Evolutionary conservation across 2,113 vertebrate genomes (phyloP), one percentile per base, ranked within the genome.

Genomic region (Beaufortia kweichowensis): DNA sequence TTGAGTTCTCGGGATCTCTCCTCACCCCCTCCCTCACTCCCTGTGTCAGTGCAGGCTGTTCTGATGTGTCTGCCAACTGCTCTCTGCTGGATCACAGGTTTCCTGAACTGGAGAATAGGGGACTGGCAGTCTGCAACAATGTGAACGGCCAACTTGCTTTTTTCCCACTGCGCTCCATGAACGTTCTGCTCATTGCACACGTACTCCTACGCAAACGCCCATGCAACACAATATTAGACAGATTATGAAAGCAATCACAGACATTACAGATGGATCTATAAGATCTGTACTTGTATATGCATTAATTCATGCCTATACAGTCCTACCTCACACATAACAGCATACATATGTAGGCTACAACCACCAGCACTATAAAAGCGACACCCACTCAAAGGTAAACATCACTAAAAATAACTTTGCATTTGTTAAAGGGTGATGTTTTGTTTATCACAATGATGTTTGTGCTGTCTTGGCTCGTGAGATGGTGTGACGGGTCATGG

Each of bases 61-160:
- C 81, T 87, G 86, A 85, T 85, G 84, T 85, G 88, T 89, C 88
- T 91, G 89, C 89, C 90, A 89, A 88, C 76, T 77, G 81, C 80
- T 81, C 88, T 87, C 83, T 76, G 84, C 75, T 84, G 82, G 84
- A 87, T 84, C 75, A 26, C 86, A 87, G 86, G 86, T 89, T 91
- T 90, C 87, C 88, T 87, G 85, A 89, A 82, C 57, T 81, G 83
- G 84, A 86, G 84, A 90, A 88, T 85, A 83, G 79, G 56, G 84
- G 83, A 81, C 88, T 90, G 88, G 89, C 89, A 88, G 76, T 12
- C 81, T 82, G 75, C 81, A 26, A 74, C 76, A 76, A 80, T 89
- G 88, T 87, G 88, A 89, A 89, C 84, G 65, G 74, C 86, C 85
- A 88, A 83, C 76, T 75, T 26, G 50, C 57, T 46, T 76, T 67